These are phyloP conservation scores for Heterodera filipjevi DNA, from an alignment of 2,888 invertebrate species.

Conservation along the genomic window DNA sequence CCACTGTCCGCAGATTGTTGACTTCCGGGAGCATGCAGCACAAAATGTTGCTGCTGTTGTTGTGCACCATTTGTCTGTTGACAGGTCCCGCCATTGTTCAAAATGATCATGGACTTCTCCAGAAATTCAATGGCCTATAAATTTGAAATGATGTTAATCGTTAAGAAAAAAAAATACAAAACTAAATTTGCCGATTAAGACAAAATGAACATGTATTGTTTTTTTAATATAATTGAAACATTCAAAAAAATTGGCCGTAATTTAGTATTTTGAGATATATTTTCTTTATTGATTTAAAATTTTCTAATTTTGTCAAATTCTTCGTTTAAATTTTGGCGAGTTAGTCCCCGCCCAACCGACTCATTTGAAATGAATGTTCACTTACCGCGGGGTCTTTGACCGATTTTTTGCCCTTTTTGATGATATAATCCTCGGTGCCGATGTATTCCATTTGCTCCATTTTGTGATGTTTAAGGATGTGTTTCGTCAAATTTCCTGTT, in stretches of 20 bases:
- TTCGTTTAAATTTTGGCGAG: no score
- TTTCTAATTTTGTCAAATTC: no score
- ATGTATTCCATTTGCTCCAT: constrained; percentile 62
- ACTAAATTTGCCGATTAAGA: no score
- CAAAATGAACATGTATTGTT: no score
- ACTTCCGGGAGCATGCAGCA: not conserved
- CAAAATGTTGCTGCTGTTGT: not conserved
- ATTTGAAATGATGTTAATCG: not conserved
- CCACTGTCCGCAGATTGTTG: constrained; percentile 1
- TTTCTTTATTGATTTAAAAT: no score
- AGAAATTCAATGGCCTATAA: constrained; percentile 55
- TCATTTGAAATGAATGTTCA: constrained; percentile 30
- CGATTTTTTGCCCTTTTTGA: constrained; percentile 63
- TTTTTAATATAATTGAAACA: no score
- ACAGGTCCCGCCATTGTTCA: constrained; percentile 27
- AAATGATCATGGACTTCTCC: constrained; percentile 55
- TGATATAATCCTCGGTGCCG: constrained; percentile 65
- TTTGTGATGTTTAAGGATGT: constrained; percentile 65
- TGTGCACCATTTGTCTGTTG: not conserved
- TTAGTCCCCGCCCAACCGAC: no score
- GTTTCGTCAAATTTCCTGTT: constrained; percentile 65
- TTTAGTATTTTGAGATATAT: no score
- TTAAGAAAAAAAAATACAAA: not conserved
- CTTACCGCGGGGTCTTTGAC: constrained; percentile 53
- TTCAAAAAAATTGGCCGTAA: no score